A percentile compares a stretch with the other conserved stretches of the same genome.
These are phyloP conservation scores for Hoplostethus mediterraneus DNA, from an alignment of 2,797 vertebrate genomes.

Conservation along the genomic window DNA sequence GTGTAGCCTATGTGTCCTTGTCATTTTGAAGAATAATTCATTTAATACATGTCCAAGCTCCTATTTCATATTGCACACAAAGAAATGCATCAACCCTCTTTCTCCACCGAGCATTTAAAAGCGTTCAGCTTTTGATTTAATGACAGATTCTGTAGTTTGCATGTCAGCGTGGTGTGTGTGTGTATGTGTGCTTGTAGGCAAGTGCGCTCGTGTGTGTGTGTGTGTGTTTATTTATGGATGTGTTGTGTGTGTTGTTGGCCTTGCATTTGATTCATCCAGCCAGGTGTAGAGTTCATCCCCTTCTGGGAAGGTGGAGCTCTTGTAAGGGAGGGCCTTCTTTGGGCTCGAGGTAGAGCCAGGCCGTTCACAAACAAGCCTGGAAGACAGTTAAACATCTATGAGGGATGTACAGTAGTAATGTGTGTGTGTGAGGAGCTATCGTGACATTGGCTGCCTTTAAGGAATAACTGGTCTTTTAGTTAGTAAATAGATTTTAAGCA, in stretches of 20 bases:
- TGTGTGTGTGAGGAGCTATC: conserved; percentile 26
- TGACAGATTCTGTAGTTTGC: too few relatives aligned
- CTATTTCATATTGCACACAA: not conserved
- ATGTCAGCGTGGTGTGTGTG: not conserved
- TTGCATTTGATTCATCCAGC: conserved; percentile 60
- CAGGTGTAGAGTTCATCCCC: conserved; percentile 37
- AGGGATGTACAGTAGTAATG: conserved; percentile 40
- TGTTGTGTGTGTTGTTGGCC: conserved; percentile 28
- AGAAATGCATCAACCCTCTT: too few relatives aligned
- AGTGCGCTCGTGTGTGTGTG: not conserved
- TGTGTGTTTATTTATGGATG: not conserved
- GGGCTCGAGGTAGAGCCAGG: conserved; percentile 66
- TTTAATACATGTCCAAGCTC: not conserved
- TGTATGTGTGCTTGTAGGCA: not conserved
- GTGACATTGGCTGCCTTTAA: conserved; percentile 22
- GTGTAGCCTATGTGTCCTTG: not conserved
- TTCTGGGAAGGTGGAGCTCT: conserved; percentile 35
- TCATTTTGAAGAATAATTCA: not conserved
- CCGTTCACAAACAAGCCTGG: conserved; percentile 70
- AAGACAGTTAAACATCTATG: conserved; percentile 57
- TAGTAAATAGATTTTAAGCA: conserved; percentile 44
- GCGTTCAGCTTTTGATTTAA: too few relatives aligned
- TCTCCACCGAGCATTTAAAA: too few relatives aligned
- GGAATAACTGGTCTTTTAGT: conserved; percentile 36
- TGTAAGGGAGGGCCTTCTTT: conserved; percentile 32